Conservation (phyloP, 2,113 vertebrate genomes). For the Sinocyclocheilus anshuiensis region DNA sequence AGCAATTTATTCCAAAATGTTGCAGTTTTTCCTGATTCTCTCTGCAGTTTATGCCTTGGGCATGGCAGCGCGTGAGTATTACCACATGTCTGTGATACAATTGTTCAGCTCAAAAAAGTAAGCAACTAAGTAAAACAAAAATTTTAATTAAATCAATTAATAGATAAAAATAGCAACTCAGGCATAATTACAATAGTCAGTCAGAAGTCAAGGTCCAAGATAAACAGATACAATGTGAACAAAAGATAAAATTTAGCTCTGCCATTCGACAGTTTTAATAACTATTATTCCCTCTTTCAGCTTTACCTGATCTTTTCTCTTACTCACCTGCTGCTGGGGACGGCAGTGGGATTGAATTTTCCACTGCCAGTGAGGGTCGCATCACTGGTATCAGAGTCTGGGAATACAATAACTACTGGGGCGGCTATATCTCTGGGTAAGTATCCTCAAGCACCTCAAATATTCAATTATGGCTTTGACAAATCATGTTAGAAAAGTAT, state of each 20-base stretch:
- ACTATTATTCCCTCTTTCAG: neutral
- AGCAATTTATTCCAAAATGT: neutral
- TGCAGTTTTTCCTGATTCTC: neutral
- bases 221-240: neutral
- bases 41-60: neutral
- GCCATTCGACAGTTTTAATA: neutral
- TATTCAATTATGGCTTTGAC: too few species aligned
- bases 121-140: too few species aligned
- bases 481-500: too few species aligned
- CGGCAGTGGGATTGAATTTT: neutral
- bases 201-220: too few species aligned
- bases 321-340: conserved; percentile 4
- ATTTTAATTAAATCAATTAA: too few species aligned
- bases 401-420: neutral
- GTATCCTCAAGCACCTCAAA: neutral
- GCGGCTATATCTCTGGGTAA: conserved; percentile 12
- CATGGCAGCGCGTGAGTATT: neutral
- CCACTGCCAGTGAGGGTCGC: neutral
- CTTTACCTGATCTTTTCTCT: neutral
- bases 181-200: too few species aligned
- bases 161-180: too few species aligned
- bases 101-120: neutral
- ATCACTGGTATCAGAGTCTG: conserved; percentile 37
- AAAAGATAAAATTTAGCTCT: too few species aligned
- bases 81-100: neutral